Percentiles rank a stretch among this genome's conserved stretches.
Evolutionary conservation across 2,888 invertebrate species (phyloP).

Genomic region (Sphaerophoria rueppellii): DNA sequence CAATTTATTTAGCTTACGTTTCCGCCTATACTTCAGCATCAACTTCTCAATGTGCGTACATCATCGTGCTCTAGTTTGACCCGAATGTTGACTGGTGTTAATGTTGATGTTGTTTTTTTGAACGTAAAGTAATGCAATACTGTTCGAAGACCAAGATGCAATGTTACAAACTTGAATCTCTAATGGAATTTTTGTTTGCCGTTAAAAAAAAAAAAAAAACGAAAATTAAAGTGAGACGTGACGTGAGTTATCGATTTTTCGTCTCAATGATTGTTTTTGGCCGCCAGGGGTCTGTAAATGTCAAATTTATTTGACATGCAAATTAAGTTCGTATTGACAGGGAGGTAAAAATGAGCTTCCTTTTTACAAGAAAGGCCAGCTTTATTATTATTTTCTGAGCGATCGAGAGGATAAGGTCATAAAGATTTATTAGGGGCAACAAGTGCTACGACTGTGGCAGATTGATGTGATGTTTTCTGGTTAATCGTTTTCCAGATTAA

Average conservation of each 20-base stretch:
- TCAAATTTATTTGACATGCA: constrained; percentile 49
- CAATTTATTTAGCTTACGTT: constrained; percentile 35
- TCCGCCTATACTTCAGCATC: constrained; percentile 15
- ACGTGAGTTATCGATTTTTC: constrained; percentile 14
- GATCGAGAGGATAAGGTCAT: constrained; percentile 40
- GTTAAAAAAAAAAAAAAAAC: background rate
- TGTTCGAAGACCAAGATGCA: constrained; percentile 30
- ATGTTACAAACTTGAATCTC: constrained; percentile 19
- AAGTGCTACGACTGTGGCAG: constrained; percentile 31
- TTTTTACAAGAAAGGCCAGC: constrained; percentile 42
- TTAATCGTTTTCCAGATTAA: constrained; percentile 9
- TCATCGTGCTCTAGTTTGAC: constrained; percentile 26
- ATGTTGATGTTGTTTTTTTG: background rate
- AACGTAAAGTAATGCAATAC: background rate
- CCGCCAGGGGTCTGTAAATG: constrained; percentile 3
- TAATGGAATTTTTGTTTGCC: background rate
- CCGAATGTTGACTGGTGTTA: constrained; percentile 28
- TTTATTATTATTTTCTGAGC: background rate
- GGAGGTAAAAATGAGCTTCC: constrained; percentile 42
- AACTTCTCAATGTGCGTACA: too few species aligned
- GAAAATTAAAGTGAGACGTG: constrained; percentile 33
- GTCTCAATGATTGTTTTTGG: background rate
- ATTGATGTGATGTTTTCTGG: background rate
- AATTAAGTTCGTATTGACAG: constrained; percentile 52
- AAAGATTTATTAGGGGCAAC: constrained; percentile 33